Evolutionary conservation across 2,113 vertebrate genomes (phyloP).

Genomic region (Pluvianellus socialis): DNA sequence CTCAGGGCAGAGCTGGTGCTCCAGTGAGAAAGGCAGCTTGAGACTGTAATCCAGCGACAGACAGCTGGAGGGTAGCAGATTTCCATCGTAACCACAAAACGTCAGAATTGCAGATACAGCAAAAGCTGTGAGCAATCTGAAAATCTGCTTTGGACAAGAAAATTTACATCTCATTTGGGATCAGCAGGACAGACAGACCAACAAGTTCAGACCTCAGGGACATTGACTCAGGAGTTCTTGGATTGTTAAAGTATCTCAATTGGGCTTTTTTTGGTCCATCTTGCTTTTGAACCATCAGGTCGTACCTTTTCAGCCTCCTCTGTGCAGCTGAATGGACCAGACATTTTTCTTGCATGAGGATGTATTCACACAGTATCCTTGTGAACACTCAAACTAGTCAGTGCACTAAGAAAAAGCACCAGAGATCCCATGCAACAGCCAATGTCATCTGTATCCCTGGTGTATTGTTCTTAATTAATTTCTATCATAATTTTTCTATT

Average conservation of each 20-base stretch:
- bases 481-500: neutral
- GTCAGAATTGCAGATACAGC: neutral
- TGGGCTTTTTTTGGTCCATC: neutral
- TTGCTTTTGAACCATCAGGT: neutral
- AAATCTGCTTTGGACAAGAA: neutral
- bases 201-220: neutral
- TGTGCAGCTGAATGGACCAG: neutral
- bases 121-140: neutral
- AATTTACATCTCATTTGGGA: neutral
- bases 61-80: slow-evolving; percentile 63
- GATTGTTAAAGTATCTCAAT: neutral
- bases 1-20: neutral
- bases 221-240: neutral
- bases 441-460: neutral
- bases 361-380: neutral
- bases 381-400: neutral
- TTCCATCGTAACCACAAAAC: neutral
- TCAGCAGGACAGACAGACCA: neutral
- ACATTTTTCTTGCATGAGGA: neutral
- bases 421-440: neutral
- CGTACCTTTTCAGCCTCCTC: neutral
- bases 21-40: neutral
- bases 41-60: slow-evolving; percentile 9
- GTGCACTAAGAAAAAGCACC: neutral
- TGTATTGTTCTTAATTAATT: neutral